phyloP scores from a whole-genome alignment of 2,797 vertebrate genomes.

The Scolopax rusticola region DNA sequence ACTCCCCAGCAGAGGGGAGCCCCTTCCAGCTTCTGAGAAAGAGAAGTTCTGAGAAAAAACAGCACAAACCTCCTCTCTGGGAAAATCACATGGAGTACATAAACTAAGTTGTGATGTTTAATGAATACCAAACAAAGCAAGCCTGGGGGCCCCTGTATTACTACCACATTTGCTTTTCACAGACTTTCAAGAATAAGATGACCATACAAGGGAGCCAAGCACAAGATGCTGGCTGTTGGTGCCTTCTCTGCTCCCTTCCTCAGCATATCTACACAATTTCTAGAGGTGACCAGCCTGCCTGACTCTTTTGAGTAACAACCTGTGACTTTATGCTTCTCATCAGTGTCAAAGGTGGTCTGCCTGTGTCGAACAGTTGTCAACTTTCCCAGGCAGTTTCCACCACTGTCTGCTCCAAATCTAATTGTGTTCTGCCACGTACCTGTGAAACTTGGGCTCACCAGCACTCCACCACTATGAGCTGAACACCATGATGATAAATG shows the following conservation, averaged over 20 bases:
- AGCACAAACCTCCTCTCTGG: neutral
- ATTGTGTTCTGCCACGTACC: neutral
- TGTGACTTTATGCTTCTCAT: neutral
- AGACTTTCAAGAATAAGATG: neutral
- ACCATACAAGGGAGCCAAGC: neutral
- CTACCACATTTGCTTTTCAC: neutral
- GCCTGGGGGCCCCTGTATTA: neutral
- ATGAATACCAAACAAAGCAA: neutral
- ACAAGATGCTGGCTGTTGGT: neutral
- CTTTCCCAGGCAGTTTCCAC: neutral
- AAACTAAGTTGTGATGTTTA: neutral
- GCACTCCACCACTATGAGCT: rapidly evolving
- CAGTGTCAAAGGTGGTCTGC: neutral
- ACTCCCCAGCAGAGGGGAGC: rapidly evolving
- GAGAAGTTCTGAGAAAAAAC: neutral
- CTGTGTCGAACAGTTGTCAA: rapidly evolving
- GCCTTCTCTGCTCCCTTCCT: neutral
- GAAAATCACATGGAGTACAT: neutral
- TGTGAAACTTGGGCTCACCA: neutral
- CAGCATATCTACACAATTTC: rapidly evolving
- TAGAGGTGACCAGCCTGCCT: neutral
- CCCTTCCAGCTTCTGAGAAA: neutral
- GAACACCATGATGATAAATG: neutral
- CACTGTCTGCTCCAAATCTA: neutral
- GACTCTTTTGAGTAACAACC: neutral